Conservation (phyloP, 37 sponge, comb jelly and placozoan species). For the Spongilla lacustris region DNA sequence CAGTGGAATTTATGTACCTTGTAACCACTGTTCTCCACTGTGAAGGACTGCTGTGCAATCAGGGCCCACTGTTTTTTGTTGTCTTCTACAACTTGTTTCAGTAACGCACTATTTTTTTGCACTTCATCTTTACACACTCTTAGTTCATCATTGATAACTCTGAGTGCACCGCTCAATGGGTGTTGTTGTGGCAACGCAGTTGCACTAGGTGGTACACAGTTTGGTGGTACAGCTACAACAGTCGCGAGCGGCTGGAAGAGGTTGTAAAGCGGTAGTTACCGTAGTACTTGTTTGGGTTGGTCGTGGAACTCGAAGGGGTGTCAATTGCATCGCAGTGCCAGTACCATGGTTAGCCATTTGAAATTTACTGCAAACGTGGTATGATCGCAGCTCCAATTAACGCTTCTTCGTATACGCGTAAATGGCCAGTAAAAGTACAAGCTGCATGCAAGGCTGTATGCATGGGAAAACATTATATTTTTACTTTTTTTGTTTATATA, state of each 20-base stretch:
- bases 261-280: not conserved
- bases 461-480: not conserved
- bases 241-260: not conserved
- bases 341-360: no score
- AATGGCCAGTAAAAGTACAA: not conserved
- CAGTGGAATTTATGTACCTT: not conserved
- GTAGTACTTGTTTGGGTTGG: no score
- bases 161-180: not conserved
- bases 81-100: not conserved
- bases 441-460: not conserved
- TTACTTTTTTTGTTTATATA: not conserved
- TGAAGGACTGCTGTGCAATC: not conserved
- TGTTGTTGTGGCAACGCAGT: not conserved
- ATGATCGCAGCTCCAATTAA: no score
- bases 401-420: no score
- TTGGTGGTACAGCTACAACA: not conserved
- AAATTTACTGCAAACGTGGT: no score
- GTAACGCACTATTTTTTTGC: not conserved
- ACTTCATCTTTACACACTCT: not conserved
- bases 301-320: no score
- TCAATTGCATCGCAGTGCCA: no score
- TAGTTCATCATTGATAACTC: not conserved
- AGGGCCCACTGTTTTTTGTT: not conserved
- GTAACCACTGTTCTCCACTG: not conserved
- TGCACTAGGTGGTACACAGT: not conserved